These are phyloP conservation scores for Dreissena rostriformis DNA, from an alignment of 1,140 invertebrate genomes.

Conservation along the genomic window DNA sequence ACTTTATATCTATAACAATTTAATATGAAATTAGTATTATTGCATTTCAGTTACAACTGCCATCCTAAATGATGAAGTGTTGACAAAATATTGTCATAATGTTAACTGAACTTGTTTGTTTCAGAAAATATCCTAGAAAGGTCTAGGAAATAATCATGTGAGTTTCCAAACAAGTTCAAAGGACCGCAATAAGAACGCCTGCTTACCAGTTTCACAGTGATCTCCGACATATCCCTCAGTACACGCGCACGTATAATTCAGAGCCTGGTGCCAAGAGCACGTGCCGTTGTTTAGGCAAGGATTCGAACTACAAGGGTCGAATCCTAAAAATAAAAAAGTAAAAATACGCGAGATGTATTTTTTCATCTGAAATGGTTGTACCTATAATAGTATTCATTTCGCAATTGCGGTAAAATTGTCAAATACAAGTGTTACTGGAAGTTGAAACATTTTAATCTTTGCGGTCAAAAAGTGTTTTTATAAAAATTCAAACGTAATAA, in stretches of 20 bases:
- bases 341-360: no score
- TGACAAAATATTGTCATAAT: not conserved
- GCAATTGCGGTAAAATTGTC: no score
- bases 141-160: not conserved
- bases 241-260: not conserved
- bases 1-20: not conserved
- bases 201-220: not conserved
- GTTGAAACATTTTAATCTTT: no score
- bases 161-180: not conserved
- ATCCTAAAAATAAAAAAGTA: no score
- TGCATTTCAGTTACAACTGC: not conserved
- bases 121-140: not conserved
- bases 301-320: no score
- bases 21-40: not conserved
- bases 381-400: no score
- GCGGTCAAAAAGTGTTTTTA: no score
- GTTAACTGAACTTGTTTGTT: not conserved
- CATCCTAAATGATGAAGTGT: not conserved
- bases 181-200: not conserved
- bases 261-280: no score
- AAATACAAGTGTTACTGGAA: no score
- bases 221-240: not conserved
- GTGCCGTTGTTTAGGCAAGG: no score
- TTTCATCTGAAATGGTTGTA: no score
- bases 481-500: no score